These are phyloP conservation scores for Lagorchestes hirsutus DNA, from an alignment of 2,797 vertebrate genomes.

Conservation along the genomic window DNA sequence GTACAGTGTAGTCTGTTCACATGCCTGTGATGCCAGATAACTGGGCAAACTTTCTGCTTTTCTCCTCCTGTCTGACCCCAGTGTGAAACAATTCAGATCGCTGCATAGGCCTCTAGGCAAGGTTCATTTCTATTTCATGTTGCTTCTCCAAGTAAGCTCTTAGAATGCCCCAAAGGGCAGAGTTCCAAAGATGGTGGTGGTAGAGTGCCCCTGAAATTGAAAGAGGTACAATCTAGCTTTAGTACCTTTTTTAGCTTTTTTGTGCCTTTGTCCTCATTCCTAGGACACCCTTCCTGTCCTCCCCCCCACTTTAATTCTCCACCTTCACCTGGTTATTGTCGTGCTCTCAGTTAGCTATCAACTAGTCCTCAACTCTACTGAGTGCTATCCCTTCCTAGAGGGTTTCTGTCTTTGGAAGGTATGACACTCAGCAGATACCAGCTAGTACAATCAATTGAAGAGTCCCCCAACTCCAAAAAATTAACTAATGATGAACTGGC, in stretches of 20 bases:
- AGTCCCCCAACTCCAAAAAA: not conserved
- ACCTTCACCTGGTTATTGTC: no score
- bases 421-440: not conserved
- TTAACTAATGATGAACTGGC: not conserved
- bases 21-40: not conserved
- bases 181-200: not conserved
- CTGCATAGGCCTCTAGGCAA: not conserved
- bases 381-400: not conserved
- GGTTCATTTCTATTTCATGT: not conserved
- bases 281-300: no score
- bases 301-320: not conserved
- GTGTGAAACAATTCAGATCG: not conserved
- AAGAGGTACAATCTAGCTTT: not conserved
- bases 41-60: not conserved
- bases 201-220: not conserved
- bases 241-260: not conserved
- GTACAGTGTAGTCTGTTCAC: not conserved
- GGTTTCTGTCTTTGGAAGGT: accelerated
- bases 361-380: not conserved
- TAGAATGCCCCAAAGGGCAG: not conserved
- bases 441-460: not conserved
- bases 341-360: not conserved
- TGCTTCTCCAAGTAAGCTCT: not conserved
- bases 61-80: not conserved
- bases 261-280: not conserved